These are phyloP conservation scores for Tenebrosternarchus preto DNA, from an alignment of 2,113 vertebrate species.

Conservation along the genomic window DNA sequence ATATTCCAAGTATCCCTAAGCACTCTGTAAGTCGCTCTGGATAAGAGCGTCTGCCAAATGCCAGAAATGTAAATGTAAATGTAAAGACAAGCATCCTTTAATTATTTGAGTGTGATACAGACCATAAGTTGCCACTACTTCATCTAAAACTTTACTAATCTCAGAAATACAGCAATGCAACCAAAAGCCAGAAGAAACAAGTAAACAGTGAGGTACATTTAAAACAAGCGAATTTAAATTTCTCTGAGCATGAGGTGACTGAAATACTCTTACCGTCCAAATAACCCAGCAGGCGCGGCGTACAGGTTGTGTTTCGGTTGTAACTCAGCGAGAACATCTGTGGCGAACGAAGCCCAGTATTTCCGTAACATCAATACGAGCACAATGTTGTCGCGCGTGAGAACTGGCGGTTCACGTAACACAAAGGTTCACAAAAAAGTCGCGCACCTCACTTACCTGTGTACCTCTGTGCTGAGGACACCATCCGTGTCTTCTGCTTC, in stretches of 20 bases:
- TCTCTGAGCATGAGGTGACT: not conserved
- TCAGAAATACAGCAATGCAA: not conserved
- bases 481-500: not conserved
- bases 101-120: not conserved
- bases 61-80: no score
- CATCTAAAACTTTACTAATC: not conserved
- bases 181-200: not conserved
- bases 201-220: not conserved
- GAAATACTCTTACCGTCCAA: no score
- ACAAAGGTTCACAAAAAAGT: not conserved
- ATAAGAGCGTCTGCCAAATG: no score
- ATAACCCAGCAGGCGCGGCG: no score
- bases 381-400: not conserved
- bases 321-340: no score
- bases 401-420: not conserved
- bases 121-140: not conserved
- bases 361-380: no score
- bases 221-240: not conserved
- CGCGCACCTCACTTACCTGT: constrained; percentile 59
- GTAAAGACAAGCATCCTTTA: not conserved
- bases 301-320: no score
- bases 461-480: constrained; percentile 33
- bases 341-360: no score
- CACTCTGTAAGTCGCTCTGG: no score
- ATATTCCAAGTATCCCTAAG: no score